A percentile compares a stretch with the other conserved stretches of the same genome.
phyloP scores from a whole-genome alignment of 2,888 invertebrate genomes.

The Sphaerophoria taeniata region DNA sequence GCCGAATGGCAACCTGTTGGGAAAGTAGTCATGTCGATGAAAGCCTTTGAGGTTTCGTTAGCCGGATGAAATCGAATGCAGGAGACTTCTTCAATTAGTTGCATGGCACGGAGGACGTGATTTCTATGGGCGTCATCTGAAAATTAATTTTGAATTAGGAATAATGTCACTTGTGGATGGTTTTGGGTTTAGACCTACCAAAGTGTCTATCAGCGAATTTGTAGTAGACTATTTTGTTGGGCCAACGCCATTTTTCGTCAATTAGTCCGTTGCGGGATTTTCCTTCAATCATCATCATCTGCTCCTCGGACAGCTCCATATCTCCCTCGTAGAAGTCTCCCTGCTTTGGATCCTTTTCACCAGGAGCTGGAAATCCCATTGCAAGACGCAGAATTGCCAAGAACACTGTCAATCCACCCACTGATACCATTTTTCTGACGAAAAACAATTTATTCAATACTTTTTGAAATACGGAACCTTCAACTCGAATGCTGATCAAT shows the following conservation, averaged over 20 bases:
- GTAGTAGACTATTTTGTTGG: slow-evolving; percentile 88
- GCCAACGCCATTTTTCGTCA: slow-evolving; percentile 84
- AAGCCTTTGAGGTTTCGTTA: slow-evolving; percentile 79
- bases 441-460: background rate
- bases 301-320: slow-evolving; percentile 85
- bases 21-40: slow-evolving; percentile 77
- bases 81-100: slow-evolving; percentile 88
- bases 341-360: slow-evolving; percentile 86
- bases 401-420: background rate
- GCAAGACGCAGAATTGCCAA: slow-evolving; percentile 10
- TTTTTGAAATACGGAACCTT: background rate
- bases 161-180: background rate
- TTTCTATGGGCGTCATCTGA: slow-evolving; percentile 84
- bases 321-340: slow-evolving; percentile 89
- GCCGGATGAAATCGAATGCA: slow-evolving; percentile 88
- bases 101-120: slow-evolving; percentile 87
- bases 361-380: slow-evolving; percentile 30
- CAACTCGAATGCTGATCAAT: background rate
- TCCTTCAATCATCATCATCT: slow-evolving; percentile 60
- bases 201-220: slow-evolving; percentile 81
- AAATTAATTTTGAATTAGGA: no score
- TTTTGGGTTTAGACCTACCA: slow-evolving; percentile 14
- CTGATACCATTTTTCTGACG: slow-evolving; percentile 36
- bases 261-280: slow-evolving; percentile 85
- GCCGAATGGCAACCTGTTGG: slow-evolving; percentile 83